Conservation (phyloP, 2,113 vertebrate genomes). For the Elaphurus davidianus region DNA sequence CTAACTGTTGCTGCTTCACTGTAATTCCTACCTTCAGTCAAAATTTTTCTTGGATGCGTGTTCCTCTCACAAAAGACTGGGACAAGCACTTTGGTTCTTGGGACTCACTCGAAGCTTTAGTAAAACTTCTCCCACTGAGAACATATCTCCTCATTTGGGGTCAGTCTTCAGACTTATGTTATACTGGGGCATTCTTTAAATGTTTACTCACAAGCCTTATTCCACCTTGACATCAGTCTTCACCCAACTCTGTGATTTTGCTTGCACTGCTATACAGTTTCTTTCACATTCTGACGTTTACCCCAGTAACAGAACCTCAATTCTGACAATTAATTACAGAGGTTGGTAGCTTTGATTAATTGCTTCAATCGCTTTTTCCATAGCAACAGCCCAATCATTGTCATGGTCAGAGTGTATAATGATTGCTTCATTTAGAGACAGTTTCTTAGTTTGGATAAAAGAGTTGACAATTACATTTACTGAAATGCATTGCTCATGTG, state of each 20-base stretch:
- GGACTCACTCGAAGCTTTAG: background rate
- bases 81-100: background rate
- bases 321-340: constrained; percentile 35
- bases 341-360: constrained; percentile 46
- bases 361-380: constrained; percentile 38
- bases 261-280: background rate
- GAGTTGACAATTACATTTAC: background rate
- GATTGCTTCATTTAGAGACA: constrained; percentile 56
- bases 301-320: background rate
- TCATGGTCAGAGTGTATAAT: constrained; percentile 26
- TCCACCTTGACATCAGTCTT: background rate
- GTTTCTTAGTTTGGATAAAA: constrained; percentile 45
- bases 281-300: background rate
- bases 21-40: background rate
- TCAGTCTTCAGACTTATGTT: background rate
- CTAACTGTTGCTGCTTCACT: background rate
- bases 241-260: background rate
- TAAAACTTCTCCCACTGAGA: background rate
- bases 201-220: background rate
- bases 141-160: background rate
- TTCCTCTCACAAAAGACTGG: background rate
- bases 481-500: constrained; percentile 16
- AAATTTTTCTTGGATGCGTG: background rate
- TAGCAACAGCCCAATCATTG: constrained; percentile 8
- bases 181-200: background rate